phyloP scores from a whole-genome alignment of 2,888 invertebrate species.

The Cephus spinipes region DNA sequence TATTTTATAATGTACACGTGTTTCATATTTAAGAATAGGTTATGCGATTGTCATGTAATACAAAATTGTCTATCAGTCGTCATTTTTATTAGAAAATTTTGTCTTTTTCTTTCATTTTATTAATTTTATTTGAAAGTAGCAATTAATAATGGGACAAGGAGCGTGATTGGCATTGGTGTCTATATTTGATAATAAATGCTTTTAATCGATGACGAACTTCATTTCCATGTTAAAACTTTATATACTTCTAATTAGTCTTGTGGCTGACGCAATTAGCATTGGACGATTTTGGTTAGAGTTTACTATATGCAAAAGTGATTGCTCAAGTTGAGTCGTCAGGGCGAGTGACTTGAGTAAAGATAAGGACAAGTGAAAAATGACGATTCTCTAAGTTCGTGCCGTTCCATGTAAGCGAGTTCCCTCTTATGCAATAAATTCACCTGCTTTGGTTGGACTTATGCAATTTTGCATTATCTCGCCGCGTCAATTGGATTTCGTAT shows the following conservation, averaged over 20 bases:
- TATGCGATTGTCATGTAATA: not conserved
- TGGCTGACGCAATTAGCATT: not conserved
- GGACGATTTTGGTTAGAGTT: not conserved
- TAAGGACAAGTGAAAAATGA: not conserved
- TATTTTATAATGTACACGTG: not conserved
- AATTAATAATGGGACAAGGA: not conserved
- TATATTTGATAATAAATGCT: not conserved
- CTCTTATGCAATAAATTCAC: not conserved
- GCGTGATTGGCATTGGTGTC: not conserved
- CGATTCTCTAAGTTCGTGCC: not conserved
- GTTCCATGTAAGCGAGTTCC: not conserved
- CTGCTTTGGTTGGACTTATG: not conserved
- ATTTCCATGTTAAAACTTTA: not conserved
- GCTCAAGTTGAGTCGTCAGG: not conserved
- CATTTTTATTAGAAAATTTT: not conserved
- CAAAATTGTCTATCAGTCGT: not conserved
- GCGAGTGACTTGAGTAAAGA: not conserved
- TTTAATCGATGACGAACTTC: not conserved
- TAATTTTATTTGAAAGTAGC: not conserved
- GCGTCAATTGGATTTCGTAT: not conserved
- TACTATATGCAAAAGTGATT: not conserved
- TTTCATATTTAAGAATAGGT: not conserved
- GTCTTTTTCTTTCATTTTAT: not conserved
- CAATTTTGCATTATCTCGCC: not conserved
- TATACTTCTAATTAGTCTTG: not conserved